These are phyloP conservation scores for Orthosia cruda DNA, from an alignment of 2,888 invertebrate species.

Conservation along the genomic window DNA sequence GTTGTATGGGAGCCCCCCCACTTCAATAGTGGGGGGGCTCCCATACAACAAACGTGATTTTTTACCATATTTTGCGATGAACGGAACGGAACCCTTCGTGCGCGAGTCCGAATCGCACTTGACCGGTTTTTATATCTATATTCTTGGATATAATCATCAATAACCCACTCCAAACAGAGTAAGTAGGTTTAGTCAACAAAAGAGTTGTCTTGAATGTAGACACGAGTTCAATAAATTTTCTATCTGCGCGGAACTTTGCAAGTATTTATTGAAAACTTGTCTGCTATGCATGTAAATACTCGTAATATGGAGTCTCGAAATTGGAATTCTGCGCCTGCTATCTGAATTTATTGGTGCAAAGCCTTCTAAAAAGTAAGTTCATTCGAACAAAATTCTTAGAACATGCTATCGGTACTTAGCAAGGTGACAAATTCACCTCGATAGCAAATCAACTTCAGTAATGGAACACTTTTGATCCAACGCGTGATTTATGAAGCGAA, in stretches of 20 bases:
- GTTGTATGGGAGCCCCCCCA: too few species aligned
- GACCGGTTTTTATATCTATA: too few species aligned
- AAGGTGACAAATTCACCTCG: not conserved
- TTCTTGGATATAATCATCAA: not conserved
- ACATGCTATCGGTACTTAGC: constrained; percentile 15
- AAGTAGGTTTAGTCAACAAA: not conserved
- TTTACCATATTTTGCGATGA: too few species aligned
- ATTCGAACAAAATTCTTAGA: constrained; percentile 44
- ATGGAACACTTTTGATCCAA: too few species aligned
- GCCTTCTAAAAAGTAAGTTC: constrained; percentile 39
- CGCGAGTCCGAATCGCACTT: too few species aligned
- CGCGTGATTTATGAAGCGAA: too few species aligned
- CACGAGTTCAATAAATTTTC: constrained; percentile 46
- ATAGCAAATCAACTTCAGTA: constrained; percentile 4
- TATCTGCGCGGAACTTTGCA: constrained; percentile 40
- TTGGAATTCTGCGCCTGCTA: constrained; percentile 77
- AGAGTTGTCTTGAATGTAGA: not conserved
- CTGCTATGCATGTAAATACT: constrained; percentile 70
- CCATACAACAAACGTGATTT: too few species aligned
- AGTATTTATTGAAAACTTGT: constrained; percentile 60
- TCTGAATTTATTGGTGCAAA: constrained; percentile 76
- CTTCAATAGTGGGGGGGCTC: too few species aligned
- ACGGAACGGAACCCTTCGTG: too few species aligned
- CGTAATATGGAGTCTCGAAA: constrained; percentile 73
- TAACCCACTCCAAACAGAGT: not conserved